Evolutionary conservation across 2,888 invertebrate species (phyloP).

Genomic region (Neria commutata): DNA sequence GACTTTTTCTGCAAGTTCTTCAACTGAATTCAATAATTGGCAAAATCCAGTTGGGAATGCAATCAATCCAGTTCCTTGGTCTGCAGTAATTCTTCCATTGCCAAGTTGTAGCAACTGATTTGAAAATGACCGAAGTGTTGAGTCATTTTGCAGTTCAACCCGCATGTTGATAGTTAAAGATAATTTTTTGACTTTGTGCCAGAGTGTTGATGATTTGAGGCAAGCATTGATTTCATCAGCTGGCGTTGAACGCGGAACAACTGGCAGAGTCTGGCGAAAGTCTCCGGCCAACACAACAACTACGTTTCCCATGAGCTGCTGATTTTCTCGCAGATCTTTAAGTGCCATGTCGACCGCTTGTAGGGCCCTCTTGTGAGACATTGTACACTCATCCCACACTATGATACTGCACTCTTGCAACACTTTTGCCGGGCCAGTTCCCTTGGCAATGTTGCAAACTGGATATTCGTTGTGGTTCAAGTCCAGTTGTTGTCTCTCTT

Average conservation of each 20-base stretch:
- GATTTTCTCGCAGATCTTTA: conserved; percentile 30
- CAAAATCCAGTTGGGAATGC: conserved; percentile 30
- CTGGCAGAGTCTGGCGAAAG: conserved; percentile 43
- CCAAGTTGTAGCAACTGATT: conserved; percentile 29
- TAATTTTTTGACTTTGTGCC: conserved; percentile 24
- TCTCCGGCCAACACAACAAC: conserved; percentile 41
- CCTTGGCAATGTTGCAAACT: conserved; percentile 27
- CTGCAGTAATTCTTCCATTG: conserved; percentile 36
- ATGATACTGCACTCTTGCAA: conserved; percentile 16
- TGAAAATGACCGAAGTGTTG: conserved; percentile 18
- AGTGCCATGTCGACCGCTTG: conserved; percentile 38
- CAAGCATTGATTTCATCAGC: conserved; percentile 34
- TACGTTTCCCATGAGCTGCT: conserved; percentile 10
- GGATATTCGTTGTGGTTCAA: conserved; percentile 17
- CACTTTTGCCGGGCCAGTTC: conserved; percentile 4
- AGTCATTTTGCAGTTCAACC: conserved; percentile 27
- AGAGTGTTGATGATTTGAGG: conserved; percentile 16
- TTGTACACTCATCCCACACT: conserved; percentile 45
- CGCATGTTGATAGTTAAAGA: conserved; percentile 27
- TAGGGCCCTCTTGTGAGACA: conserved; percentile 38
- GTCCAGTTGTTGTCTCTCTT: conserved; percentile 17
- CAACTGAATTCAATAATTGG: conserved; percentile 16
- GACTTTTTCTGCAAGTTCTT: conserved; percentile 15
- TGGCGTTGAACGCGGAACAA: conserved; percentile 30
- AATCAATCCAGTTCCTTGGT: conserved; percentile 32